Evolutionary conservation across 2,888 invertebrate species (phyloP).

Genomic region (Achlya flavicornis): DNA sequence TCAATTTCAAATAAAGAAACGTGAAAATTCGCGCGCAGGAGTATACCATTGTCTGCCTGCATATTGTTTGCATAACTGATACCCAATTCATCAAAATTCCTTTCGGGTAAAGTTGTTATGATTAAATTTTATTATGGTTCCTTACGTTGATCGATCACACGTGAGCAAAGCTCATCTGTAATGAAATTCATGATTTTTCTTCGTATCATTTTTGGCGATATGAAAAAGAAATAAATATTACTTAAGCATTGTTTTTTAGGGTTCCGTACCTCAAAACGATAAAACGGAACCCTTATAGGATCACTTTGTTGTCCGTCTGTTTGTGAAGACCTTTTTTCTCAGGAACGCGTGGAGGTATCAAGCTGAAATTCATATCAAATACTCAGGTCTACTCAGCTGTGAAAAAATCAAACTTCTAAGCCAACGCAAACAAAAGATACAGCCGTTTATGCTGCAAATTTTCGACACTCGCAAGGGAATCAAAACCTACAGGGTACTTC

Average conservation of each 20-base stretch:
- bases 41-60: constrained; percentile 60
- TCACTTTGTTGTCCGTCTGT: no score
- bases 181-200: constrained; percentile 5
- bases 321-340: no score
- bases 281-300: no score
- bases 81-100: constrained; percentile 64
- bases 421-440: no score
- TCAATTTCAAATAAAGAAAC: background rate
- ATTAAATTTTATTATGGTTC: constrained; percentile 45
- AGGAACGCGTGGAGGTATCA: no score
- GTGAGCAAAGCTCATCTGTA: background rate
- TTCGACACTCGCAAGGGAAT: no score
- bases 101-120: constrained; percentile 35
- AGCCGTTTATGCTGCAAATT: no score
- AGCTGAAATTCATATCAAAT: no score
- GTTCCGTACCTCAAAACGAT: no score
- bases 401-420: no score
- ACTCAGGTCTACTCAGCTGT: no score
- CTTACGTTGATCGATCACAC: constrained; percentile 43
- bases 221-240: background rate
- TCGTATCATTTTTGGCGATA: background rate
- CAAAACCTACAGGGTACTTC: no score
- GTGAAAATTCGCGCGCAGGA: constrained; percentile 20
- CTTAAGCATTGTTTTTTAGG: background rate
- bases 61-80: constrained; percentile 72